Evolutionary conservation across 2,888 invertebrate genomes (phyloP), one percentile per base, ranked within the genome.

Genomic region (Synanthedon myopaeformis): DNA sequence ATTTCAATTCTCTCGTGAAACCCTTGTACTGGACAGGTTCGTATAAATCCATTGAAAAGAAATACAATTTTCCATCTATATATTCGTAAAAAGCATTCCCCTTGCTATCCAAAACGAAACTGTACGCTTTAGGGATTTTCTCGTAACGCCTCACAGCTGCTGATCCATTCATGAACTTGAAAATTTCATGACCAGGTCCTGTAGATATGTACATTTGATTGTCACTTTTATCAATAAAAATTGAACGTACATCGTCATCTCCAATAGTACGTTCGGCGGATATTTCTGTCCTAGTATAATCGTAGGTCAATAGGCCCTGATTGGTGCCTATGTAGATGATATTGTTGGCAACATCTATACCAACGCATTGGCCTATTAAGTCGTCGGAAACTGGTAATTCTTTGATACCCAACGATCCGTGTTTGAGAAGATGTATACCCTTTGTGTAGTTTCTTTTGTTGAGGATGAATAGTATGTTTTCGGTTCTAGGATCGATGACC

Each of bases 21-120:
- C 87, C 87, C 69, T 85, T 87, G 53, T 81, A 86, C 48, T 84
- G 85, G 1, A 87, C 65, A 0, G 87, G 86, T 54, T 86, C 86
- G 53, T 70, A 87, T 1, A 70, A 69, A 55, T 86, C 85, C 0
- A 63, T 51, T 0, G 86, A 77, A 51, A 80, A 79, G 56, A 85
- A 85, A 51, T 87, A 87, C 53, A 87, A 53, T 62, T 74, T 79
- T 0, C 87, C 87, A 58, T 87, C 86, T 0, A 84, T 64, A 41
- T 79, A 84, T 64, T 87, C 87, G 53, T 86, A 86, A 50, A 77
- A 87, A 0, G 72, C 78, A 13, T 86, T 84, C 0, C 84, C 82
- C 69, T 78, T 80, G 0, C 62, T 60, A 13, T 87, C 86, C 6
- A 84, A 57, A 52, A 85, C 65, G 23, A 87, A 84, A 51, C 74